Evolutionary conservation across 2,797 vertebrate species (phyloP).

Genomic region (Peromyscus aztecus): DNA sequence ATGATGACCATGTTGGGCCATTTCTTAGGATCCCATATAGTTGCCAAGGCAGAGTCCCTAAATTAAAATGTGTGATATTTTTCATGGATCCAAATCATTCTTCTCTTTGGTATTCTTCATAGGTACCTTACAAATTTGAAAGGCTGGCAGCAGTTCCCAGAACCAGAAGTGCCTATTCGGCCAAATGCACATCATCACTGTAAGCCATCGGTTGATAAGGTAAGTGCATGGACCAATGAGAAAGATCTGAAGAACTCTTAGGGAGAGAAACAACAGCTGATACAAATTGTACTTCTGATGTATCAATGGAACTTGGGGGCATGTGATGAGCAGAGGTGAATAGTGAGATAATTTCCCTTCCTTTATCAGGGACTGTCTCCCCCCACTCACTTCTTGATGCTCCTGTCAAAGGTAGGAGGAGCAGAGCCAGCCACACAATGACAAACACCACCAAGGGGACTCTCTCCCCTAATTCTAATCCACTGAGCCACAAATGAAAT

Average conservation of each 20-base stretch:
- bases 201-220: conserved; percentile 91
- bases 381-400: background rate
- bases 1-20: background rate
- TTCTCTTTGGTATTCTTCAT: rapidly evolving
- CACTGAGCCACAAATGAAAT: background rate
- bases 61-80: background rate
- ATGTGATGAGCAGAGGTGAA: conserved; percentile 86
- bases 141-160: background rate
- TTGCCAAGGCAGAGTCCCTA: background rate
- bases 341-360: conserved; percentile 88
- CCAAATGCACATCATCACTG: conserved; percentile 92
- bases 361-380: conserved; percentile 87
- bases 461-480: no score
- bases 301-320: conserved; percentile 88
- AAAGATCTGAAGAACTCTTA: conserved; percentile 96
- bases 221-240: conserved; percentile 94
- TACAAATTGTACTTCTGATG: conserved; percentile 97
- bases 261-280: conserved; percentile 98
- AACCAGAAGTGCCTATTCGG: conserved; percentile 68
- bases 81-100: rapidly evolving
- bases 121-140: background rate
- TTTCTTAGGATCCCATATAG: background rate
- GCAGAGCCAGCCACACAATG: background rate
- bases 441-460: background rate
- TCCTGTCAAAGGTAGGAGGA: background rate